These are phyloP conservation scores for Melanophora roralis DNA, from an alignment of 2,888 invertebrate genomes.

Conservation along the genomic window DNA sequence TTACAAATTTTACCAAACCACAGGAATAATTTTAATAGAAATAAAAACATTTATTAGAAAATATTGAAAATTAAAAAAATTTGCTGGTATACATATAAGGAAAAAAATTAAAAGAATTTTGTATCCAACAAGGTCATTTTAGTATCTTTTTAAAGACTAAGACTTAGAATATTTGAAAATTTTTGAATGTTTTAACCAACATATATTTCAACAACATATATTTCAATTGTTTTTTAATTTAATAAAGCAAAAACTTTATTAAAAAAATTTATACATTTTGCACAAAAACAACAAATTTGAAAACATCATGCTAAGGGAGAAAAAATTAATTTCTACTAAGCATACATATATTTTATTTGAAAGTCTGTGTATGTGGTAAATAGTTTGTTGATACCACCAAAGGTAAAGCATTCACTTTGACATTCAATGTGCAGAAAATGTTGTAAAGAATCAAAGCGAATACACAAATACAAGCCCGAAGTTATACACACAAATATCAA, in stretches of 20 bases:
- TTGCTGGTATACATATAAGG: no score
- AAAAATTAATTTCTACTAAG: background rate
- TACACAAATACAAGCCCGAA: background rate
- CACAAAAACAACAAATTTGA: conserved; percentile 25
- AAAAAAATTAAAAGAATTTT: no score
- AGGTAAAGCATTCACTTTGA: conserved; percentile 53
- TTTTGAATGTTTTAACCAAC: no score
- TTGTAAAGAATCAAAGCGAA: background rate
- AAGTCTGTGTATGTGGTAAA: no score
- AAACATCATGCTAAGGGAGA: conserved; percentile 2
- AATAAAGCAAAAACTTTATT: conserved; percentile 22
- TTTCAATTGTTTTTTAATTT: conserved; percentile 14
- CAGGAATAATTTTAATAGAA: no score
- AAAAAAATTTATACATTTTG: background rate
- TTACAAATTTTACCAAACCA: no score
- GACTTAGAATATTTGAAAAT: no score
- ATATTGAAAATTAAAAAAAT: no score
- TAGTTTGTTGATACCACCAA: conserved; percentile 9
- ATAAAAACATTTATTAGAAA: no score
- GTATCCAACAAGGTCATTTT: no score
- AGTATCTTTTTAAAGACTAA: no score
- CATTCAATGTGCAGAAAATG: conserved; percentile 55
- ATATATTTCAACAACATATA: no score
- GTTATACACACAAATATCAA: background rate
- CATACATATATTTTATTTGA: background rate